Conservation (phyloP, 2,113 vertebrate genomes). For the Rhizomys pruinosus region DNA sequence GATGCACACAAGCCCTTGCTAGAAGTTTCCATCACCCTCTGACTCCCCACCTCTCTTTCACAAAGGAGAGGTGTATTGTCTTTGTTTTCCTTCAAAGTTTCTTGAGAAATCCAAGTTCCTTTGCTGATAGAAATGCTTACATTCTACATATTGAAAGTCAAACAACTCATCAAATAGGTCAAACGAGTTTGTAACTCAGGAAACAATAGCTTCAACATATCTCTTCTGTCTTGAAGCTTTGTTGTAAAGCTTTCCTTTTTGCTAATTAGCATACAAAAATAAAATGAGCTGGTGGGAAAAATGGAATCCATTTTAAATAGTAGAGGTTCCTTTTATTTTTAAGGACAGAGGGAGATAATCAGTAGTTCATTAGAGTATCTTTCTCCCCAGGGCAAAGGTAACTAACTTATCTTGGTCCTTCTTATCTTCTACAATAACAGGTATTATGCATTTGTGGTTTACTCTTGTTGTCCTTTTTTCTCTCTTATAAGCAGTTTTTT, state of each 20-base stretch:
- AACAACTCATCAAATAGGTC: neutral
- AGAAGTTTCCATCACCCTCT: neutral
- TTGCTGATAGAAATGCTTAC: neutral
- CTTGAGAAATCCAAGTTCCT: neutral
- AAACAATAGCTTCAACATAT: neutral
- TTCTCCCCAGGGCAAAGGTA: neutral
- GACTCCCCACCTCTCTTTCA: neutral
- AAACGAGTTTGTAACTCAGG: neutral
- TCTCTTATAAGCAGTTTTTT: neutral
- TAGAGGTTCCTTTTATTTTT: neutral
- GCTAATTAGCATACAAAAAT: neutral
- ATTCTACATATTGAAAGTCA: neutral
- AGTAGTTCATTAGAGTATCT: neutral
- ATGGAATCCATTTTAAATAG: neutral
- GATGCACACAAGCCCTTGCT: neutral
- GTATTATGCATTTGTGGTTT: neutral
- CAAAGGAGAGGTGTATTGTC: neutral
- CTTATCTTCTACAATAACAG: neutral
- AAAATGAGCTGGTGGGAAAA: neutral
- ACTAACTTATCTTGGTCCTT: neutral
- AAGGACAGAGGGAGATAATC: neutral
- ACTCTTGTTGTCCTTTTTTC: constrained; percentile 10
- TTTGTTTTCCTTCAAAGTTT: neutral
- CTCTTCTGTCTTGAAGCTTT: neutral
- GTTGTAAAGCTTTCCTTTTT: neutral